Evolutionary conservation across 2,797 vertebrate species (phyloP), one percentile per base, ranked within the genome.

Genomic region (Urophycis tenuis): DNA sequence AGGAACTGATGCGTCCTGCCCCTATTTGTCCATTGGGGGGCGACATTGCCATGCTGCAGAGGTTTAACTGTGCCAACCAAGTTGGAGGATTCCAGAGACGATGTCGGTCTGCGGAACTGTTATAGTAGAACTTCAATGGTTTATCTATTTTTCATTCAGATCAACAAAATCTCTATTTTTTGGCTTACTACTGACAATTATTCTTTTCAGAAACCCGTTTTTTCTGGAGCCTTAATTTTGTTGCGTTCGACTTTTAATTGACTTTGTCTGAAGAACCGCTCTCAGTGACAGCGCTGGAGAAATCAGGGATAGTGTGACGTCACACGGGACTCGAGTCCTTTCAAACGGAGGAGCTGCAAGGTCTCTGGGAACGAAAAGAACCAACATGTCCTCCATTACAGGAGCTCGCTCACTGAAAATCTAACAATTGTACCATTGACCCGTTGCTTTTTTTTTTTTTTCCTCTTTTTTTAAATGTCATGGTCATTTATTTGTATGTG

Each of bases 111-210:
- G 53, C 89, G 89, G 89, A 91, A 89, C 90, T 89, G 82, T 75
- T 88, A 90, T 86, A 85, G 87, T 88, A 88, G 88, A 90, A 91
- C 89, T 91, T 88, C 85, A 91, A 79, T 84, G 88, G 86, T 92
- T 89, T 90, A 91, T 88, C 91, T 92, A 91, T 90, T 91, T 93
- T 92, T 92, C 90, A 92, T 92, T 92, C 88, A 90, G 81, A 92
- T 91, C 67, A 75, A 92, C 86, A 90, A 89, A 91, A 90, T 90
- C 87, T 92, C 86, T 90, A 90, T 92, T 92, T 91, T 92, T 89
- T 90, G 90, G 91, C 90, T 90, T 89, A 91, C 92, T 92, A 92
- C 91, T 92, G 92, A 93, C 91, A 91, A 88, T 90, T 88, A 89
- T 88, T 91, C 85, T 90, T 89, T 91, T 92, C 88, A 89, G 88